phyloP scores from a whole-genome alignment of 2,113 vertebrate genomes.

The Petrocephalus zakoni region DNA sequence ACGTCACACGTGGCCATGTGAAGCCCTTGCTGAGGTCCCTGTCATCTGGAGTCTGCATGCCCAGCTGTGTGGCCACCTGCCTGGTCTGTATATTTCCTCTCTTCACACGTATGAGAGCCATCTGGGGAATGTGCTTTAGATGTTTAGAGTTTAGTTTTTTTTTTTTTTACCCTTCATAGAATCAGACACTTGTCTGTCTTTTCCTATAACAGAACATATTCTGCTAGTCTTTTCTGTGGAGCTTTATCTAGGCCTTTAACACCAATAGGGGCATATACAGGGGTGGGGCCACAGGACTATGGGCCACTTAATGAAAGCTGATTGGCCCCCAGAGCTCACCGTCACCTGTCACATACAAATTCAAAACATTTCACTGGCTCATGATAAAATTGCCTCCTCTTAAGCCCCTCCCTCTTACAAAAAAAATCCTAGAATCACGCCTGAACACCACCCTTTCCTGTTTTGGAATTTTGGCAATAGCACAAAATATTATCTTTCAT shows the following conservation, averaged over 20 bases:
- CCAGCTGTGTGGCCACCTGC: constrained; percentile 99
- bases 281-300: not conserved
- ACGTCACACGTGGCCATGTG: constrained; percentile 99
- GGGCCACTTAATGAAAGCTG: not conserved
- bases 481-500: not conserved
- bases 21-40: constrained; percentile 99
- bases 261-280: not conserved
- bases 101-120: constrained; percentile 68
- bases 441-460: not conserved
- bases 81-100: constrained; percentile 99
- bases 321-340: not conserved
- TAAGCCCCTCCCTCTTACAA: not conserved
- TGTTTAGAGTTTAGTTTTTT: not conserved
- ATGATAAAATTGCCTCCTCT: not conserved
- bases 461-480: not conserved
- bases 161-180: not conserved
- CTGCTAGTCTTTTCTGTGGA: not conserved
- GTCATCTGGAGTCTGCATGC: constrained; percentile 99
- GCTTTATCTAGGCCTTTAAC: not conserved
- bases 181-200: not conserved
- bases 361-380: not conserved
- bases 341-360: not conserved
- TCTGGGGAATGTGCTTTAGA: not conserved
- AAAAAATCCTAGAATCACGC: not conserved
- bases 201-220: not conserved